Evolutionary conservation across 2,797 vertebrate genomes (phyloP), one percentile per base, ranked within the genome.

Genomic region (Trachops cirrhosus): DNA sequence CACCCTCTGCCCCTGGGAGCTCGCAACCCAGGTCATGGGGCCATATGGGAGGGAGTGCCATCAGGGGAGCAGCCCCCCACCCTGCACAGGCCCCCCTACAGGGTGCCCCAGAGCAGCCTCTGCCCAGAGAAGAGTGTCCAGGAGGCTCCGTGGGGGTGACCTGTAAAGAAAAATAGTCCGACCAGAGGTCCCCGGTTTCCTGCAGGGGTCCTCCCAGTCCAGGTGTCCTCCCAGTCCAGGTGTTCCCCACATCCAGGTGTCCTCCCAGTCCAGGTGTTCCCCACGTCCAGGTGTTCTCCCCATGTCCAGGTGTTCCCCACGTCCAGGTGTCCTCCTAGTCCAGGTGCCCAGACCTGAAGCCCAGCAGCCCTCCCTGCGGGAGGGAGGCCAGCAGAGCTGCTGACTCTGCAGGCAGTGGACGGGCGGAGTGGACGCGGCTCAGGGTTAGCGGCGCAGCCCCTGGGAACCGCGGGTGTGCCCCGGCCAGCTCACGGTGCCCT

Each of bases 391-490:
- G 46, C 0, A 64, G 73, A 11, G 9, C 22, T 5, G 26, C 6
- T 6, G 3, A 6, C 41, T 6, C 52, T 12, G 18, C 0, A 5
- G 22, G 46, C 16, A 19, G 24, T 6, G 0, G 34, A 21, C 29
- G 10, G 7, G 77, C 0, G 0, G 12, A 12, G n/a, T 0, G 4
- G 44, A 74, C 37, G 29, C 29, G 9, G 62, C 24, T n/a, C 7
- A 0, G 9, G 16, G 21, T 26, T 19, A 9, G 19, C 1, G 2
- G 11, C 14, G 68, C 8, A 8, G 0, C 34, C 44, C 19, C 85
- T 2, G 0, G 5, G 44, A 39, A 4, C 62, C 12, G 32, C 29
- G 29, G 19, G 0, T 0, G 1, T 0, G 5, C 1, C 10, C 6
- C 0, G 0, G 1, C 21, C 54, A 0, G 57, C 79, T 37, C 15